These are phyloP conservation scores for Melangyna quadrimaculata DNA, from an alignment of 2,888 invertebrate genomes.

Conservation along the genomic window DNA sequence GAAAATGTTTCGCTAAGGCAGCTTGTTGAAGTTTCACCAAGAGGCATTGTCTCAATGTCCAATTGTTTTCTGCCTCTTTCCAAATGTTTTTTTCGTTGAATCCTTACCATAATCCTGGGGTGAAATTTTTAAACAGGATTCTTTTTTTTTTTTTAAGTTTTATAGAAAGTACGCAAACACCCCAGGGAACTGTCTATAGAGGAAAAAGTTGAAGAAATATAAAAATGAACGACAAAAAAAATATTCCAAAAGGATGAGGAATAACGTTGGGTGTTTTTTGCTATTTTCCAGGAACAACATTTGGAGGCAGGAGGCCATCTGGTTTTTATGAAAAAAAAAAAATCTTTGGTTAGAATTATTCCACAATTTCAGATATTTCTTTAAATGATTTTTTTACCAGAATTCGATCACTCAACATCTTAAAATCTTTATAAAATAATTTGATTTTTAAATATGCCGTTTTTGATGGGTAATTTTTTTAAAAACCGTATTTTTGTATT, in stretches of 20 bases:
- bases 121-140: constrained; percentile 13
- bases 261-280: not conserved
- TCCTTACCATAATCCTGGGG: constrained; percentile 25
- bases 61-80: constrained; percentile 15
- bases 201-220: constrained; percentile 15
- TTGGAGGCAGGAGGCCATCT: not conserved
- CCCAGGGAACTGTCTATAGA: constrained; percentile 41
- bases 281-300: not conserved
- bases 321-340: not conserved
- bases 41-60: constrained; percentile 32
- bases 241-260: not conserved
- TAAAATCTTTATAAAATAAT: too few species aligned
- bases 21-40: not conserved
- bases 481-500: too few species aligned
- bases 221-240: not conserved
- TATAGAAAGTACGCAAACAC: constrained; percentile 4
- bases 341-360: too few species aligned
- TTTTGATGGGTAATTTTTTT: too few species aligned
- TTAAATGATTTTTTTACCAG: too few species aligned
- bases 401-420: too few species aligned
- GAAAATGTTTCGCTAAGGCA: constrained; percentile 25
- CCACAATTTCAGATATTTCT: too few species aligned
- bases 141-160: not conserved
- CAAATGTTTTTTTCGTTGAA: not conserved
- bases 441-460: too few species aligned